Evolutionary conservation across 2,888 invertebrate genomes (phyloP).

Genomic region (Chironomus tentans): DNA sequence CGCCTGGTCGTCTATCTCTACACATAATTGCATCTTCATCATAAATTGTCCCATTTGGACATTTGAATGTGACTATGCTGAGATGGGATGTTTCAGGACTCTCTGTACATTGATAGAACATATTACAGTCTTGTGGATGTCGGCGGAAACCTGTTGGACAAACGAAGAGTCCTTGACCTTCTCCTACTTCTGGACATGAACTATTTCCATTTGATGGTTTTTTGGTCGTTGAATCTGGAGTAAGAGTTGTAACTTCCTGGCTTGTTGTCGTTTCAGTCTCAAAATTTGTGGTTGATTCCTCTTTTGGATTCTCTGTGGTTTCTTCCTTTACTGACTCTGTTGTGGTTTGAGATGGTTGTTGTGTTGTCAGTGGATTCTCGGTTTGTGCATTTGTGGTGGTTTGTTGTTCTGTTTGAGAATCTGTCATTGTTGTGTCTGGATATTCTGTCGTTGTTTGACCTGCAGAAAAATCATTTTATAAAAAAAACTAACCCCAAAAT

Average conservation of each 20-base stretch:
- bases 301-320: background rate
- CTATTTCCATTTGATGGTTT: constrained; percentile 35
- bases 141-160: constrained; percentile 76
- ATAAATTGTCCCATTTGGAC: constrained; percentile 67
- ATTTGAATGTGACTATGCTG: constrained; percentile 64
- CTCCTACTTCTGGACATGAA: constrained; percentile 50
- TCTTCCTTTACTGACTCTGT: too few relatives aligned
- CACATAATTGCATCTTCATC: constrained; percentile 66
- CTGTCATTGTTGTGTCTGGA: constrained; percentile 31
- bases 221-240: constrained; percentile 25
- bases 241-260: constrained; percentile 11
- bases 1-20: constrained; percentile 51
- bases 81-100: constrained; percentile 55
- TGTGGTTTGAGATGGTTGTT: too few relatives aligned
- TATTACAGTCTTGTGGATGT: constrained; percentile 72
- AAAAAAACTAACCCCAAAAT: background rate
- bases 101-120: constrained; percentile 75
- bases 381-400: background rate
- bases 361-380: background rate
- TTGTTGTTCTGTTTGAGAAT: background rate
- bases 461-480: background rate
- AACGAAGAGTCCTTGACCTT: constrained; percentile 60
- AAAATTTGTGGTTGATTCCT: constrained; percentile 28
- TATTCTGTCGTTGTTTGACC: background rate
- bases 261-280: constrained; percentile 9